phyloP scores from a whole-genome alignment of 1,140 invertebrate genomes.

The Mamestra configurata region DNA sequence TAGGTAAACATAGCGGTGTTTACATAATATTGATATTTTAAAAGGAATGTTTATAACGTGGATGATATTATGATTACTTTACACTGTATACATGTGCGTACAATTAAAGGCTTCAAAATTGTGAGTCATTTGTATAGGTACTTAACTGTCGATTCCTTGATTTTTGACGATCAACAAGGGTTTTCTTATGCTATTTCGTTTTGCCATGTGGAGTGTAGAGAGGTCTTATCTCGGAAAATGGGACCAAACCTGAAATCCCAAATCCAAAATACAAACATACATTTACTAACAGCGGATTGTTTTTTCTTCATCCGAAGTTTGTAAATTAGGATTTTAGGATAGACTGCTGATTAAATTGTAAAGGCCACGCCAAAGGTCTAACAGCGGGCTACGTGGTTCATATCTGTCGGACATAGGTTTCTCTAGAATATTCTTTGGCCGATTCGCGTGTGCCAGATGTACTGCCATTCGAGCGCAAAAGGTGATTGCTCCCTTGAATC shows the following conservation, averaged over 20 bases:
- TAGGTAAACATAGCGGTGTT: conserved; percentile 30
- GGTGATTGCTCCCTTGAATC: conserved; percentile 54
- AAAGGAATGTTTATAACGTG: neutral
- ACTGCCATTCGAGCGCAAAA: conserved; percentile 27
- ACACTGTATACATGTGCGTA: too few species aligned
- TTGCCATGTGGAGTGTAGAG: too few species aligned
- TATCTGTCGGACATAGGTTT: conserved; percentile 1
- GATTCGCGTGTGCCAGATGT: conserved; percentile 40
- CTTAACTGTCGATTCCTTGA: too few species aligned
- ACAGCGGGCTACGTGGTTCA: neutral
- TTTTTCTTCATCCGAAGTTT: too few species aligned
- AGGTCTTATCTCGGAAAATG: too few species aligned
- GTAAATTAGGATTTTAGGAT: neutral
- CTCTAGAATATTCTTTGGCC: conserved; percentile 46
- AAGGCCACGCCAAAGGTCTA: neutral
- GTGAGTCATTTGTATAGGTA: too few species aligned
- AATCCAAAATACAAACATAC: too few species aligned
- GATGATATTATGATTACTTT: neutral
- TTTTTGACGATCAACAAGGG: too few species aligned
- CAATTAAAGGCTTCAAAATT: too few species aligned
- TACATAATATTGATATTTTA: conserved; percentile 15
- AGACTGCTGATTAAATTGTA: neutral
- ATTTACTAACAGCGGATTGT: too few species aligned
- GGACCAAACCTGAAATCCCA: too few species aligned
- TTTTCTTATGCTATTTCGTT: too few species aligned